Percentiles rank a stretch among this genome's conserved stretches.
These are phyloP conservation scores for Trichogramma dendrolimi DNA, from an alignment of 2,888 invertebrate species.

Conservation along the genomic window DNA sequence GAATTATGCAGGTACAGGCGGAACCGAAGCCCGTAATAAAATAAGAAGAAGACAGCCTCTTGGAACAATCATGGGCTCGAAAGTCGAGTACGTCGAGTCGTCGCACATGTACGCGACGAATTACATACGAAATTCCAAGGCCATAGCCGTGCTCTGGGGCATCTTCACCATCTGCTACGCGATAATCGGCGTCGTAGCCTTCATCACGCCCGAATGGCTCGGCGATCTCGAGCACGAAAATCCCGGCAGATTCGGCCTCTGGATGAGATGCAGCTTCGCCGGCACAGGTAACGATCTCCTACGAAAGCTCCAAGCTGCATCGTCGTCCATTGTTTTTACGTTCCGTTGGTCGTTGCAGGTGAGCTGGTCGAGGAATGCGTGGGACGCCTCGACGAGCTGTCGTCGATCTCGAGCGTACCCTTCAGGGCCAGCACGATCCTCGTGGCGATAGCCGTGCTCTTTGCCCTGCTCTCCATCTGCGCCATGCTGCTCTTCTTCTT, in stretches of 20 bases:
- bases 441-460: slow-evolving; percentile 78
- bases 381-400: slow-evolving; percentile 78
- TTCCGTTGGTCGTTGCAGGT: slow-evolving; percentile 50
- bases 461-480: slow-evolving; percentile 82
- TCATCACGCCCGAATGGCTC: slow-evolving; percentile 92
- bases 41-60: neutral
- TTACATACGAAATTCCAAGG: slow-evolving; percentile 87
- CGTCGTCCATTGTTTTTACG: neutral
- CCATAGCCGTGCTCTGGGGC: slow-evolving; percentile 95
- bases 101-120: slow-evolving; percentile 86
- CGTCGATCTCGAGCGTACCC: slow-evolving; percentile 76
- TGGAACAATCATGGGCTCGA: slow-evolving; percentile 70
- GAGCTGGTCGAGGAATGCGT: slow-evolving; percentile 77
- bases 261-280: slow-evolving; percentile 74
- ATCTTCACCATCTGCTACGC: slow-evolving; percentile 96
- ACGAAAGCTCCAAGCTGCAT: neutral
- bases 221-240: slow-evolving; percentile 80
- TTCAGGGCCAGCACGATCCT: slow-evolving; percentile 85
- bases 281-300: slow-evolving; percentile 40
- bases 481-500: slow-evolving; percentile 90
- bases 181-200: slow-evolving; percentile 90
- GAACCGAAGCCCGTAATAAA: neutral
- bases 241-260: slow-evolving; percentile 88
- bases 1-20: too few species aligned
- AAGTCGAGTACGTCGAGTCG: slow-evolving; percentile 88